Percentiles rank a stretch among this genome's conserved stretches.
Evolutionary conservation across 2,113 vertebrate genomes (phyloP).

Genomic region (Myanophis thanlyinensis): DNA sequence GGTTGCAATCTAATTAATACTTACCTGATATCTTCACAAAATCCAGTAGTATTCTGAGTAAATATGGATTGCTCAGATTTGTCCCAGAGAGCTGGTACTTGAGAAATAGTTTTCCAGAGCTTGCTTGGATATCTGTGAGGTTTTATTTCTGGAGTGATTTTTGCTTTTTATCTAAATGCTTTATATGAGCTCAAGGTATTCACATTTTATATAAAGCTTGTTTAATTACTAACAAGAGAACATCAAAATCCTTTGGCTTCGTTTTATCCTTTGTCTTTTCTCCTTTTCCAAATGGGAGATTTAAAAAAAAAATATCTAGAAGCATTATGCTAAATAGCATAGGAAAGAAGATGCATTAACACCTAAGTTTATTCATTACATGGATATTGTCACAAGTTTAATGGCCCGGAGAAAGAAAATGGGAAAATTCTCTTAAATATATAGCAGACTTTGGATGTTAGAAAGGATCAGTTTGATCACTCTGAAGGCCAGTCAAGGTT

Average conservation of each 20-base stretch:
- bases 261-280: not conserved
- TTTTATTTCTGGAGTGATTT: not conserved
- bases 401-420: not conserved
- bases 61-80: not conserved
- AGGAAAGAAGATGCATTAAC: constrained; percentile 12
- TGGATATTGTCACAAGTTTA: constrained; percentile 11
- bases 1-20: not conserved
- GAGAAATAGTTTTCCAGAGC: not conserved
- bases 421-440: not conserved
- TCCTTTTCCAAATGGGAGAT: constrained; percentile 10
- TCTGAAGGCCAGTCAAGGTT: not conserved
- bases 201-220: not conserved
- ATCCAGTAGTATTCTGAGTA: not conserved
- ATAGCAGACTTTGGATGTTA: not conserved
- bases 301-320: not conserved
- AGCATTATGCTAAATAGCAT: constrained; percentile 13
- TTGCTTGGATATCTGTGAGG: not conserved
- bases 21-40: not conserved
- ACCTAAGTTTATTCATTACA: not conserved
- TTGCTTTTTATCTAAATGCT: not conserved
- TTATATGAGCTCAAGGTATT: not conserved
- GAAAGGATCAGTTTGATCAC: not conserved
- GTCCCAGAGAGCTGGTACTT: not conserved
- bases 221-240: not conserved
- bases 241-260: not conserved